Evolutionary conservation across 2,797 vertebrate genomes (phyloP).

Genomic region (Scyliorhinus canicula): DNA sequence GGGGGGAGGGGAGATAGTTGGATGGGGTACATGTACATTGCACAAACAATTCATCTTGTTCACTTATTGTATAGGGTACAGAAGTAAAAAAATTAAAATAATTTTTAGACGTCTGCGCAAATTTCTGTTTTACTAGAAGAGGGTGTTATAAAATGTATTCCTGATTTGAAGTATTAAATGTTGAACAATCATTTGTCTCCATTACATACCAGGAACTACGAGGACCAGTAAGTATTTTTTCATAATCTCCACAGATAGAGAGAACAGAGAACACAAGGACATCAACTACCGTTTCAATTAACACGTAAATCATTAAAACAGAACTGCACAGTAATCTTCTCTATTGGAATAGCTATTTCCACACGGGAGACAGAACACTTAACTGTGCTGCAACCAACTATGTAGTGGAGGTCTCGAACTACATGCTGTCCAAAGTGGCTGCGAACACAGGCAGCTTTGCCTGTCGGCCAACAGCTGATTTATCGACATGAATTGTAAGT

Average conservation of each 20-base stretch:
- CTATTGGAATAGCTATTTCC: neutral
- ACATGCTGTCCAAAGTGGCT: neutral
- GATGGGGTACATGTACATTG: no score
- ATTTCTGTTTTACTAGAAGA: neutral
- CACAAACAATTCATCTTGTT: no score
- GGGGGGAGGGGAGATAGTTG: no score
- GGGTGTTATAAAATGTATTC: neutral
- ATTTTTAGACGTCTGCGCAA: neutral
- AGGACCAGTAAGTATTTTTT: neutral
- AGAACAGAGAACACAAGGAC: neutral
- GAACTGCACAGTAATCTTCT: neutral
- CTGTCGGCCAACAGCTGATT: conserved; percentile 8
- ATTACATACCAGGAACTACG: neutral
- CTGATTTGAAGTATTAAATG: neutral
- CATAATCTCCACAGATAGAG: neutral
- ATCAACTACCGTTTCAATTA: neutral
- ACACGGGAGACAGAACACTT: no score
- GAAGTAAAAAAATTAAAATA: no score
- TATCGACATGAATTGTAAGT: neutral
- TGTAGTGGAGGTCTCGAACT: neutral
- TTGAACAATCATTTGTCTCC: neutral
- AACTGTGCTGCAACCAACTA: neutral
- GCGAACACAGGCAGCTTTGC: neutral
- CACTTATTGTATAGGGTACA: no score
- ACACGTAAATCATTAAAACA: neutral